Conservation (phyloP, 2,797 vertebrate genomes). For the Varecia variegata region DNA sequence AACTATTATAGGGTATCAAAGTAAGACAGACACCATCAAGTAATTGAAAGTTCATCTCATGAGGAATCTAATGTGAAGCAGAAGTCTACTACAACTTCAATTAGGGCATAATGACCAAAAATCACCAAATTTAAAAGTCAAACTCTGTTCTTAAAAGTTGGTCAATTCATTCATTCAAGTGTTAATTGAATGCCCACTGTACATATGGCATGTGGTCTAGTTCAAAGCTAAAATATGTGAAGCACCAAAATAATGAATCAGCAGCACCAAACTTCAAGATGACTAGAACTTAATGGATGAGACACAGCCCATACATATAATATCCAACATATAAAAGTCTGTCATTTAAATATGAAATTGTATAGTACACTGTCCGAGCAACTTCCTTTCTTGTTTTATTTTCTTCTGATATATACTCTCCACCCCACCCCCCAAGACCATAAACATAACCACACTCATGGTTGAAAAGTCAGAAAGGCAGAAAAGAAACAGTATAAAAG, state of each 20-base stretch:
- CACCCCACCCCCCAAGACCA: not conserved
- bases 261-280: not conserved
- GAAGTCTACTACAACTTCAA: not conserved
- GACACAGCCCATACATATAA: not conserved
- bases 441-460: not conserved
- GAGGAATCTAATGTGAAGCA: not conserved
- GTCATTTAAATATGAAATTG: not conserved
- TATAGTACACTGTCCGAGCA: not conserved
- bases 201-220: not conserved
- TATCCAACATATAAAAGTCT: not conserved
- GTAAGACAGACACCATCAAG: not conserved
- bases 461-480: not conserved
- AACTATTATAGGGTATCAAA: not conserved
- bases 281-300: not conserved
- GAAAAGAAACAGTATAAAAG: not conserved
- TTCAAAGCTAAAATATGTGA: not conserved
- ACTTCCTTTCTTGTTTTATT: not conserved
- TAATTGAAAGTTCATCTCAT: not conserved
- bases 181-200: not conserved
- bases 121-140: not conserved
- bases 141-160: not conserved
- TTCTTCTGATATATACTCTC: not conserved
- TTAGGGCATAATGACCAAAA: not conserved
- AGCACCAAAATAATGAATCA: not conserved
- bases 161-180: not conserved